These are phyloP conservation scores for Florisuga fusca DNA, from an alignment of 2,797 vertebrate species.

Conservation along the genomic window DNA sequence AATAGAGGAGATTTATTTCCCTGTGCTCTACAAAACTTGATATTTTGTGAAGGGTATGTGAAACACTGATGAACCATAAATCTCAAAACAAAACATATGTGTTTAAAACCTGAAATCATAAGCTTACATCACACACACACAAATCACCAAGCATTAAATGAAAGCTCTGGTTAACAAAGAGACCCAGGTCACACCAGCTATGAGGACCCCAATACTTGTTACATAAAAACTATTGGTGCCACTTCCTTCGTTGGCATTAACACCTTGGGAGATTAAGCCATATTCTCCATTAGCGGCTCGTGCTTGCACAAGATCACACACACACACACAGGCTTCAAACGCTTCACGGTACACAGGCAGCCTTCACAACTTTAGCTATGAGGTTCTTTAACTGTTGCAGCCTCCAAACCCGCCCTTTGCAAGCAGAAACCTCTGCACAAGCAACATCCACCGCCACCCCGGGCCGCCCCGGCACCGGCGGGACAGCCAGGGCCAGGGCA, in stretches of 20 bases:
- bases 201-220: rapidly evolving
- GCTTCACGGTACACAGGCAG: background rate
- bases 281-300: background rate
- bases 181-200: background rate
- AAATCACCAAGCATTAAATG: rapidly evolving
- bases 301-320: background rate
- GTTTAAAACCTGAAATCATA: background rate
- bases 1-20: background rate
- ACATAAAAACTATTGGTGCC: background rate
- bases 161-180: background rate
- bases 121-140: background rate
- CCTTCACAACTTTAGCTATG: rapidly evolving
- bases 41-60: background rate
- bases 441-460: background rate
- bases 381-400: background rate
- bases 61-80: background rate
- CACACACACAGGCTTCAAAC: rapidly evolving
- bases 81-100: background rate
- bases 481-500: background rate
- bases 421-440: background rate
- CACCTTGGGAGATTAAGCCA: too few species aligned
- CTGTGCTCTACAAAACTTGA: background rate
- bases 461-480: background rate
- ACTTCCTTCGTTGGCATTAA: background rate
- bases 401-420: background rate